phyloP scores from a whole-genome alignment of 2,888 invertebrate genomes.

The Coelopa pilipes region DNA sequence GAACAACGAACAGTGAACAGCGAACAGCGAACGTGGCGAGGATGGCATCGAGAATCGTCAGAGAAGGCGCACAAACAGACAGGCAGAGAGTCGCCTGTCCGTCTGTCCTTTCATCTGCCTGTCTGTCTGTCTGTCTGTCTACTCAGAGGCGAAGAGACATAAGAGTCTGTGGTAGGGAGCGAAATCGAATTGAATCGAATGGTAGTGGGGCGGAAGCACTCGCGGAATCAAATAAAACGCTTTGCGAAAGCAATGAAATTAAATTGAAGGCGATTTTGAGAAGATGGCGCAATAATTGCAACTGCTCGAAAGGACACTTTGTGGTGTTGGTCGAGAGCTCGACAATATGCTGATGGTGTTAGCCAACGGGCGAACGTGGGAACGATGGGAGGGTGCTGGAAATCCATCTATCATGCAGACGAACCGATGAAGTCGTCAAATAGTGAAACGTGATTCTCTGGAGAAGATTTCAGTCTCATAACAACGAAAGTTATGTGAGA shows the following conservation, averaged over 20 bases:
- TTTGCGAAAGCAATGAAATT: slow-evolving; percentile 22
- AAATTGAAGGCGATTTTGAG: slow-evolving; percentile 15
- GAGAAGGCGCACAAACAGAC: neutral
- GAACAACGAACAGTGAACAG: neutral
- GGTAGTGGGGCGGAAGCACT: neutral
- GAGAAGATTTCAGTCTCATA: no score
- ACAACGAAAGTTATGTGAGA: no score
- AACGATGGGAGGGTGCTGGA: no score
- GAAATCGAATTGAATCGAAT: neutral
- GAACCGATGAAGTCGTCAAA: no score
- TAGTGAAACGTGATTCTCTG: no score
- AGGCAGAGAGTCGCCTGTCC: neutral
- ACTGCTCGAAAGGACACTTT: neutral
- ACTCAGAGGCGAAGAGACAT: neutral
- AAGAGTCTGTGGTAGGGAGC: neutral
- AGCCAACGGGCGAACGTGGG: neutral
- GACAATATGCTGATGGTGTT: no score
- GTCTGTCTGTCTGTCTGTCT: neutral
- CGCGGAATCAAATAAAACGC: slow-evolving; percentile 28
- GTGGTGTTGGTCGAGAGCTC: neutral
- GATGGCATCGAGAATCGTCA: neutral
- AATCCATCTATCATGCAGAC: no score
- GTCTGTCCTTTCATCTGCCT: neutral
- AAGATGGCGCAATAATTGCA: slow-evolving; percentile 26
- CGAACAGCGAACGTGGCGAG: neutral